Percentiles rank a stretch among this genome's conserved stretches.
Evolutionary conservation across 2,888 invertebrate species (phyloP).

Genomic region (Philereme vetulata): DNA sequence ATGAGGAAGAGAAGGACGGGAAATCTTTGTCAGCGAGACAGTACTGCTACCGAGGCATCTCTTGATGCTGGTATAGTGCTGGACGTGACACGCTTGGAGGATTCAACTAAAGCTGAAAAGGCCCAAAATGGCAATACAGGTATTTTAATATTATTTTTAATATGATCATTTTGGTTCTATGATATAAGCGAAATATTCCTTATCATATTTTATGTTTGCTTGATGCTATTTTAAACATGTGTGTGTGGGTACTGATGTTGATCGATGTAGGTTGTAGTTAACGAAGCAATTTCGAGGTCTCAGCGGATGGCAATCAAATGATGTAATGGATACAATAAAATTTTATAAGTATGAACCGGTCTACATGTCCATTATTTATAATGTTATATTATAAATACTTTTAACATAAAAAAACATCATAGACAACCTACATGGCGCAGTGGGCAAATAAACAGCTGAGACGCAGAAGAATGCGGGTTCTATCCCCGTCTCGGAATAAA

Average conservation of each 20-base stretch:
- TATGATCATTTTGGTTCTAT: neutral
- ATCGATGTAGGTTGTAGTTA: slow-evolving; percentile 52
- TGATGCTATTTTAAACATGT: slow-evolving; percentile 50
- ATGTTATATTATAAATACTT: too few relatives aligned
- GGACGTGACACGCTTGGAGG: slow-evolving; percentile 70
- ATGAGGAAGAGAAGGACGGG: slow-evolving; percentile 91
- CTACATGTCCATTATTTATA: too few relatives aligned
- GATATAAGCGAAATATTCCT: slow-evolving; percentile 1
- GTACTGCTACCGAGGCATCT: slow-evolving; percentile 73
- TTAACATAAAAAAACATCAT: too few relatives aligned
- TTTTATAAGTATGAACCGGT: slow-evolving; percentile 38
- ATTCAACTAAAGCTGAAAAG: slow-evolving; percentile 54
- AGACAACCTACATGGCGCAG: too few relatives aligned
- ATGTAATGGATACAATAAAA: slow-evolving; percentile 44
- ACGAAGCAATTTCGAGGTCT: slow-evolving; percentile 48
- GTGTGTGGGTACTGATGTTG: slow-evolving; percentile 52
- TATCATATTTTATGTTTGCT: slow-evolving; percentile 41
- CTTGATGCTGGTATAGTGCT: slow-evolving; percentile 73
- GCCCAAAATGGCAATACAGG: slow-evolving; percentile 65
- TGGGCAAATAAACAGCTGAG: too few relatives aligned
- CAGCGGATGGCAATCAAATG: slow-evolving; percentile 43
- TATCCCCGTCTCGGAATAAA: too few relatives aligned
- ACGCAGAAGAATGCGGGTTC: too few relatives aligned
- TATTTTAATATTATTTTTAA: slow-evolving; percentile 42
- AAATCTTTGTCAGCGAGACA: slow-evolving; percentile 84